Evolutionary conservation across 2,113 vertebrate species (phyloP), one percentile per base, ranked within the genome.

Genomic region (Abramis brama): DNA sequence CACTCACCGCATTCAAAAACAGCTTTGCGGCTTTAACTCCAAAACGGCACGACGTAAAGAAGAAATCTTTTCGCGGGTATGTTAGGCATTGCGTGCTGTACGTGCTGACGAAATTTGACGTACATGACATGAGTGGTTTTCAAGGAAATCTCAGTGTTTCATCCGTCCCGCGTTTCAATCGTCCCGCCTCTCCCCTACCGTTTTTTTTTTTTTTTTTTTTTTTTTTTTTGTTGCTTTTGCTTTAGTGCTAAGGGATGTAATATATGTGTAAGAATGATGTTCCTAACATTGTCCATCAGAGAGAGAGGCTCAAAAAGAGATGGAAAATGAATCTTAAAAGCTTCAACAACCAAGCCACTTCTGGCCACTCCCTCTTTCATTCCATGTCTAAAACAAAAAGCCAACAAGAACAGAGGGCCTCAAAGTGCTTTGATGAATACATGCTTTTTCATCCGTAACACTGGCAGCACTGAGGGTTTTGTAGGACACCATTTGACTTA

Each of bases 371-470:
- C 50, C 39, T 36, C 60, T 84, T 86, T 86, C 27, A 86, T 89
- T 66, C 27, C 73, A 43, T 75, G 23, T 73, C 85, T 66, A 57
- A 71, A 55, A 57, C 60, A 83, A 60, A 43, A 55, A 71, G 52
- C 68, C 70, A 70, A 82, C 62, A 66, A 79, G 77, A 84, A 81
- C 70, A 87, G 43, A 85, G 73, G 60, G 23, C 52, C 13, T 23
- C 4, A 8, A 23, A 71, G 60, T 23, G 79, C 84, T 89, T 89
- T 84, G 78, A 84, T 88, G 84, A 87, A 86, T 68, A 89, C 87
- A 89, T 88, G 86, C 76, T 74, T 87, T 78, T 89, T 89, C 73
- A 89, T 84, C 84, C 77, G 23, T 84, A 60, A 86, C 84, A 70
- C 23, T 64, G 78, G 43, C 59, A 78, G 39, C 77, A 50, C 71